phyloP scores from a whole-genome alignment of 2,797 vertebrate genomes.

The Melanotaenia parkinsoni region DNA sequence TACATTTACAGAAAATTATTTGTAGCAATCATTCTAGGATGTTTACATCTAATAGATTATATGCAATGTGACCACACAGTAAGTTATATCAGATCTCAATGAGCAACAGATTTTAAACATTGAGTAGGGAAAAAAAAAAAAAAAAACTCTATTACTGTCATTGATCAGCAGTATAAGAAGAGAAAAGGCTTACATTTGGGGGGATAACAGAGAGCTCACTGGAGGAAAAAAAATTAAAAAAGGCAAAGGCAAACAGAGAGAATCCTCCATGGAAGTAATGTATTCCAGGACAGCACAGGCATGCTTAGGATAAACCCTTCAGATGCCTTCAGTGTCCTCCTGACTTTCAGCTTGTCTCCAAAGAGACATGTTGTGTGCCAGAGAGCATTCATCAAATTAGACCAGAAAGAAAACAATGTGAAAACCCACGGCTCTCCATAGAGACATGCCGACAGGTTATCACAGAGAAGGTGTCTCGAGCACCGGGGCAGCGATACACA shows the following conservation, averaged over 20 bases:
- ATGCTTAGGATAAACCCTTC: slow-evolving; percentile 77
- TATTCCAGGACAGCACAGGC: slow-evolving; percentile 70
- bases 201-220: slow-evolving; percentile 39
- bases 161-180: slow-evolving; percentile 23
- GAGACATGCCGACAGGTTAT: slow-evolving; percentile 80
- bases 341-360: slow-evolving; percentile 83
- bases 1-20: neutral
- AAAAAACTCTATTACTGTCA: slow-evolving; percentile 31
- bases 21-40: slow-evolving; percentile 34
- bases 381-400: slow-evolving; percentile 85
- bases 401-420: slow-evolving; percentile 80
- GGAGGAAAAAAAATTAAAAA: slow-evolving; percentile 24
- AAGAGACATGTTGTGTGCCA: slow-evolving; percentile 82
- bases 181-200: slow-evolving; percentile 30
- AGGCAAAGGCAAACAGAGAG: slow-evolving; percentile 58
- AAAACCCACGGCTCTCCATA: slow-evolving; percentile 66
- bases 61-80: slow-evolving; percentile 45
- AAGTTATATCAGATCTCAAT: slow-evolving; percentile 32
- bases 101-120: slow-evolving; percentile 27
- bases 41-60: slow-evolving; percentile 55
- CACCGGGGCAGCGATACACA: slow-evolving; percentile 49
- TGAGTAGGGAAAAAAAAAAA: slow-evolving; percentile 24
- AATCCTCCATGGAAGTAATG: slow-evolving; percentile 71
- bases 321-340: slow-evolving; percentile 83
- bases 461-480: slow-evolving; percentile 76